These are phyloP conservation scores for Nasonia oneida DNA, from an alignment of 2,888 invertebrate species.

Conservation along the genomic window DNA sequence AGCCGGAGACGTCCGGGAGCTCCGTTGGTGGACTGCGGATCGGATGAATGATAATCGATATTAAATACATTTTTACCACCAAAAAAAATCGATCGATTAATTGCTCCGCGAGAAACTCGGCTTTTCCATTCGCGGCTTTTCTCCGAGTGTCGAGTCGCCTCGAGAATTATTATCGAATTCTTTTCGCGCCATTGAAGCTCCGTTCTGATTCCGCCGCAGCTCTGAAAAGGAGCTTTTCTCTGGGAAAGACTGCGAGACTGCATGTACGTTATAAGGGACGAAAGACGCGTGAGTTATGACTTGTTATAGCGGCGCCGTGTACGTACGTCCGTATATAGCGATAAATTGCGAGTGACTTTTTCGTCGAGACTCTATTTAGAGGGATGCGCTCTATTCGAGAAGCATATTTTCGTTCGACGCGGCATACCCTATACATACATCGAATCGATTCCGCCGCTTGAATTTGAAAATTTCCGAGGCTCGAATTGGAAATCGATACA, in stretches of 20 bases:
- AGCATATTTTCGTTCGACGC: too few relatives aligned
- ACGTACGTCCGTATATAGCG: neutral
- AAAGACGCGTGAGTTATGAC: constrained; percentile 31
- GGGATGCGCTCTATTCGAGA: too few relatives aligned
- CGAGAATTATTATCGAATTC: constrained; percentile 59
- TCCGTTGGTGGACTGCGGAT: constrained; percentile 80
- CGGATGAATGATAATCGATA: too few relatives aligned
- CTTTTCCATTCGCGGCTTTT: constrained; percentile 30
- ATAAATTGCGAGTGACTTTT: constrained; percentile 37
- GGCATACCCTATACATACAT: too few relatives aligned
- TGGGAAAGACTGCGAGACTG: neutral
- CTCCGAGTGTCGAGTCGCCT: constrained; percentile 10
- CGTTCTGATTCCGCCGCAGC: neutral
- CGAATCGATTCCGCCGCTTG: too few relatives aligned
- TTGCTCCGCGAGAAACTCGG: constrained; percentile 4
- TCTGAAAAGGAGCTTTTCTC: constrained; percentile 21
- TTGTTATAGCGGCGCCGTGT: constrained; percentile 44
- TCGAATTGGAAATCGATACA: too few relatives aligned
- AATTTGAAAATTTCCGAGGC: too few relatives aligned
- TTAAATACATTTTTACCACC: too few relatives aligned
- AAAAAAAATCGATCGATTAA: constrained; percentile 32
- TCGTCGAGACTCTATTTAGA: neutral
- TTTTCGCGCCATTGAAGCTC: constrained; percentile 38
- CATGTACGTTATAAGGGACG: neutral
- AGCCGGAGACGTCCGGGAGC: constrained; percentile 81